These are phyloP conservation scores for Mechanitis messenoides DNA, from an alignment of 2,888 invertebrate genomes.

Conservation along the genomic window DNA sequence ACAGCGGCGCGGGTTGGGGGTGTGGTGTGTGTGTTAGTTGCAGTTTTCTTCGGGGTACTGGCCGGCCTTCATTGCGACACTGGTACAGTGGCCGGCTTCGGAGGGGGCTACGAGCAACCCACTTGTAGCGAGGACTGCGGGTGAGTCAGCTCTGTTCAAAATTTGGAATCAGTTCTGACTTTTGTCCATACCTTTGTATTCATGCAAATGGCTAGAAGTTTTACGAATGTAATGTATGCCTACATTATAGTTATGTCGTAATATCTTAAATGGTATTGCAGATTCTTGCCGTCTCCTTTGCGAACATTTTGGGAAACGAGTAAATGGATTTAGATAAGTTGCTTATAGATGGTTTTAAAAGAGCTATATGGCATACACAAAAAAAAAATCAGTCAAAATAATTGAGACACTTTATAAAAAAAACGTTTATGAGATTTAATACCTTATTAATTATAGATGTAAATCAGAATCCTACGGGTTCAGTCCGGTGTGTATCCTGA, in stretches of 20 bases:
- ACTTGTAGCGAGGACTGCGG: conserved; percentile 50
- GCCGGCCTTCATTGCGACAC: conserved; percentile 45
- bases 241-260: background rate
- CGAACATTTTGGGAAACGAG: no score
- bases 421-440: no score
- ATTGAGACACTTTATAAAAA: no score
- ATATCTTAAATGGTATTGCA: background rate
- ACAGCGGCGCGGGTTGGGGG: conserved; percentile 61
- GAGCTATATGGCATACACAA: no score
- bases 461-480: conserved; percentile 53
- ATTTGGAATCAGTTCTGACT: no score
- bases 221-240: no score
- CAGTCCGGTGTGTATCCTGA: conserved; percentile 56
- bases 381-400: no score
- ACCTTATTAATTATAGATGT: conserved; percentile 41
- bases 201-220: no score
- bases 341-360: no score
- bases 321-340: no score
- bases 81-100: conserved; percentile 39
- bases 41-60: conserved; percentile 44
- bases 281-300: no score
- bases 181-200: no score
- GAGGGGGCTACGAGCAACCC: conserved; percentile 40
- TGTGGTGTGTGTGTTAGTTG: conserved; percentile 47
- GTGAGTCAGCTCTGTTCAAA: conserved; percentile 33